Evolutionary conservation across 2,888 invertebrate genomes (phyloP), one percentile per base, ranked within the genome.

Genomic region (Pristionchus fissidentatus): DNA sequence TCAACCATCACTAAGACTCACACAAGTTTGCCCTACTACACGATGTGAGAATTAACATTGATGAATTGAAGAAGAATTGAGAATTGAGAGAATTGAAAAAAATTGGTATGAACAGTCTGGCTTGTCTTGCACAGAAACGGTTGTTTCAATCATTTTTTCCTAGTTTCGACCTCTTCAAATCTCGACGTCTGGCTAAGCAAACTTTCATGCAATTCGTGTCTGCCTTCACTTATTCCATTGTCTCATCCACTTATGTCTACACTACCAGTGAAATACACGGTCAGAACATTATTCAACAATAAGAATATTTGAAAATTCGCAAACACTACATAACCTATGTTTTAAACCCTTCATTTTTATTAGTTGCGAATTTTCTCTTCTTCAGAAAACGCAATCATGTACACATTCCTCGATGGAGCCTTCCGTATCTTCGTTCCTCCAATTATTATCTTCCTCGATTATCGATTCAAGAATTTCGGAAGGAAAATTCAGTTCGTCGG

Each of bases 171-270:
- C 75, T 55, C 75, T 85, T 70, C 84, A 86, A 86, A 60, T 86
- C 85, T 3, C 84, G 83, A 22, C 85, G 89, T 15, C 86, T 91
- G n/a, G 89, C 89, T 73, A 90, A 90, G 66, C 91, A 91, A 70
- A 88, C 89, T 0, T 70, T 89, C 22, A 87, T 91, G 82, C 91
- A 91, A 55, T 38, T 91, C 35, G 83, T 91, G 32, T 89, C 90
- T 26, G 89, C 91, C 82, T 86, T 91, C 80, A 91, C 91, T 3
- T 91, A 90, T 73, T 86, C 91, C 1, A 86, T 91, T 75, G 89
- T 91, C 32, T 89, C 89, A 7, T 88, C 88, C 78, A 88, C 89
- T 26, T 91, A 91, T 70, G 84, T 90, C 13, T 88, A 87, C 83
- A 89, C 88, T 29, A 87, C 87, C 26, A 81, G 85, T 4, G 87